Evolutionary conservation across 2,113 vertebrate genomes (phyloP).

Genomic region (Euleptes europaea): DNA sequence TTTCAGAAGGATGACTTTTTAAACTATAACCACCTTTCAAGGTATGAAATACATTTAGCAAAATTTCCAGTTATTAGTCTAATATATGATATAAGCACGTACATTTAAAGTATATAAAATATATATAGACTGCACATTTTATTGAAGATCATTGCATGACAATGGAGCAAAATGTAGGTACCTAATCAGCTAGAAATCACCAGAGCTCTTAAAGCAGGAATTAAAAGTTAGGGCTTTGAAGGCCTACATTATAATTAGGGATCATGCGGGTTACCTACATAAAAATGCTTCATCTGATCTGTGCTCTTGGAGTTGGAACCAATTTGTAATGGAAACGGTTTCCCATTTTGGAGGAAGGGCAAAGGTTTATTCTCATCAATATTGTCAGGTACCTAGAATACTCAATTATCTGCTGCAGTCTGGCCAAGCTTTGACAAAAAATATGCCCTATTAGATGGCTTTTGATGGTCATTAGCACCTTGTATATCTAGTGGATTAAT

Average conservation of each 20-base stretch:
- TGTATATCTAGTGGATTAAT: background rate
- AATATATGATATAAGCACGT: background rate
- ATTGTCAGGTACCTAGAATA: background rate
- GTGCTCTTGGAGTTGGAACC: background rate
- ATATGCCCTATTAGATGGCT: background rate
- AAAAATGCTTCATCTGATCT: conserved; percentile 8
- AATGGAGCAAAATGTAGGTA: background rate
- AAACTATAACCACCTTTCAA: background rate
- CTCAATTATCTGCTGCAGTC: background rate
- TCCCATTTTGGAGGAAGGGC: background rate
- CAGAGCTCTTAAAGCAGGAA: background rate
- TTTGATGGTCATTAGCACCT: background rate
- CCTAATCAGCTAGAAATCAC: background rate
- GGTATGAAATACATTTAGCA: background rate
- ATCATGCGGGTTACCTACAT: background rate
- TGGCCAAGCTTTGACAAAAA: background rate
- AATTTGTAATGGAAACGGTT: conserved; percentile 20
- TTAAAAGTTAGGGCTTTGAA: background rate
- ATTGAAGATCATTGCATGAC: background rate
- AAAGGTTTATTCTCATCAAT: background rate
- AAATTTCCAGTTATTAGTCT: background rate
- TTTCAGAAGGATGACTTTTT: too few species aligned
- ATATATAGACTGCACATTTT: background rate
- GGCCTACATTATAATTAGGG: background rate
- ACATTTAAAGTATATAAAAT: background rate